Evolutionary conservation across 2,797 vertebrate genomes (phyloP).

Genomic region (Pseudotriccus pelzelni): DNA sequence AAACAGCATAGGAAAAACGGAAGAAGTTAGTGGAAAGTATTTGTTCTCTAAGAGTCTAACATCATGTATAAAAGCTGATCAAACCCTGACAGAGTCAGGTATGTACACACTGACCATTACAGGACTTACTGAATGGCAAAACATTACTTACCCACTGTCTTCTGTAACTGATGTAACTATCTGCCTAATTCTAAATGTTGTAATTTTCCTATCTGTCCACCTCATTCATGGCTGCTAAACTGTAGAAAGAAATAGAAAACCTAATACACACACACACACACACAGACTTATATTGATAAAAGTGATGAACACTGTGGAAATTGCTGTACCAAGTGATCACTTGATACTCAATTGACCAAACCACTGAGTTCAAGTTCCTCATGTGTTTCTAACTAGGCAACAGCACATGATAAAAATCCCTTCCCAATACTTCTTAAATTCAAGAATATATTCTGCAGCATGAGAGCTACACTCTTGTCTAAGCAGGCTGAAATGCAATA

Average conservation of each 20-base stretch:
- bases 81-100: neutral
- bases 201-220: neutral
- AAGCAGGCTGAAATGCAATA: neutral
- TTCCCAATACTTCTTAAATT: neutral
- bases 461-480: neutral
- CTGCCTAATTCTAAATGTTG: neutral
- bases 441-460: neutral
- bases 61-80: neutral
- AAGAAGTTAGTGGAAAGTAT: neutral
- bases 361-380: neutral
- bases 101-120: neutral
- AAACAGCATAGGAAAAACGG: neutral
- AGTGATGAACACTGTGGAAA: neutral
- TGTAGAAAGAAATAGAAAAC: neutral
- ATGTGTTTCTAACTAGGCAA: neutral
- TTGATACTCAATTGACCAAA: neutral
- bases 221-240: neutral
- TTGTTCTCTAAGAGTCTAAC: neutral
- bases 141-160: neutral
- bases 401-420: neutral
- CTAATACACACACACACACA: neutral
- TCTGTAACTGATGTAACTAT: neutral
- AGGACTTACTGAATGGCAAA: neutral
- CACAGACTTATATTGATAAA: neutral
- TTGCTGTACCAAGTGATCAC: neutral